Conservation (phyloP, 1,140 invertebrate species). For the Bombus superbus region DNA sequence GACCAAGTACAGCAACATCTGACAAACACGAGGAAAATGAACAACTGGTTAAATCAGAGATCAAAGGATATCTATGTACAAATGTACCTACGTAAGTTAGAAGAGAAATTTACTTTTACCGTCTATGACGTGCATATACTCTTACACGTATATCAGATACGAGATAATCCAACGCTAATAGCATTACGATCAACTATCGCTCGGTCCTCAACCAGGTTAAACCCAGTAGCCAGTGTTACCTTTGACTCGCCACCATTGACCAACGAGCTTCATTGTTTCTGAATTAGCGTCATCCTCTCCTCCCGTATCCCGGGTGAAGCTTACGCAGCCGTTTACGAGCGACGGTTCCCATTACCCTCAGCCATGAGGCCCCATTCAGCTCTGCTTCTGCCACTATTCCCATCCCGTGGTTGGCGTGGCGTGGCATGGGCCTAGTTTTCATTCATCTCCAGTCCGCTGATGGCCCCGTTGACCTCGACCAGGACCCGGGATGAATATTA, state of each 20-base stretch:
- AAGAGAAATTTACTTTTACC: too few species aligned
- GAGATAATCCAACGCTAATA: too few species aligned
- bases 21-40: too few species aligned
- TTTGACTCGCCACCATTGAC: conserved; percentile 51
- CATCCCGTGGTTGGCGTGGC: conserved; percentile 14
- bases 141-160: too few species aligned
- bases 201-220: not conserved
- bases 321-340: conserved; percentile 53
- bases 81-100: too few species aligned
- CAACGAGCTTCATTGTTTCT: conserved; percentile 56
- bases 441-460: conserved; percentile 76
- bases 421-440: conserved; percentile 73
- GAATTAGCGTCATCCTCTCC: conserved; percentile 56
- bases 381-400: conserved; percentile 70
- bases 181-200: too few species aligned
- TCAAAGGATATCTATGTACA: too few species aligned
- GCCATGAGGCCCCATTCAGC: conserved; percentile 73
- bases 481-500: conserved; percentile 77
- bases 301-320: conserved; percentile 32
- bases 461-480: conserved; percentile 76
- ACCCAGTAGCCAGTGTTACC: conserved; percentile 24
- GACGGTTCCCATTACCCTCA: conserved; percentile 67
- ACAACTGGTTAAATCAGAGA: too few species aligned
- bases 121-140: too few species aligned
- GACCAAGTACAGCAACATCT: not conserved